Base-by-base conservation (phyloP, 2,797 vertebrate genomes). In the Sardinella longiceps region DNA sequence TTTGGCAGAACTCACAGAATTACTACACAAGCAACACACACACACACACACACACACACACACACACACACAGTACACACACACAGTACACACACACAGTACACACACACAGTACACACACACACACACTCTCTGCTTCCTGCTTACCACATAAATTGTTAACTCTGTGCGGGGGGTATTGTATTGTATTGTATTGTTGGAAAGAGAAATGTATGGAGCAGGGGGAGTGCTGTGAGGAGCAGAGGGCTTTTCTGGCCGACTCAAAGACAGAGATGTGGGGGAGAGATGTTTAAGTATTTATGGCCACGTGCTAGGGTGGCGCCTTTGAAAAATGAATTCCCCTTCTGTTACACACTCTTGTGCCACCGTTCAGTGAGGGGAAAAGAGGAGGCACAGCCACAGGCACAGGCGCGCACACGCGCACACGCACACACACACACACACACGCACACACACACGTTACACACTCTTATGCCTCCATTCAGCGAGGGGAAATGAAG, bases 241-340 rank as follows among this genome's bases (percentile, higher is more conserved):
- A 20, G 15, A 23, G 70, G 33, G 18, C 7, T 77, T 74, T 74
- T 74, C 30, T 77, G 70, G 33, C 37, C 37, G 1, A 43, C 33
- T 77, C 1, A 30, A 28, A 33, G 63, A 50, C 25, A 56, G 11
- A n/a, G 48, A 80, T 39, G 20, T 14, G 63, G 46, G 60, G 63
- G 88, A 10, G 85, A 43, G 10, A 77, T 20, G 20, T 43, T 77
- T 2, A 39, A 77, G 33, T 77, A 77, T 77, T 77, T 43, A 77
- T 77, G 39, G 1, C 1, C 33, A 39, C 1, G 70, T 77, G 37
- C 70, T n/a, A 39, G 66, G 0, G 33, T n/a, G n/a, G n/a, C 0
- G 33, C 33, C 15, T 77, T 77, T 77, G 70, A 77, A 77, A 77
- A 77, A 23, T 23, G 33, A 74, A 74, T 37, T 74, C 66, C 66